phyloP scores from a whole-genome alignment of 2,797 vertebrate species.

The Chrysocyon brachyurus region DNA sequence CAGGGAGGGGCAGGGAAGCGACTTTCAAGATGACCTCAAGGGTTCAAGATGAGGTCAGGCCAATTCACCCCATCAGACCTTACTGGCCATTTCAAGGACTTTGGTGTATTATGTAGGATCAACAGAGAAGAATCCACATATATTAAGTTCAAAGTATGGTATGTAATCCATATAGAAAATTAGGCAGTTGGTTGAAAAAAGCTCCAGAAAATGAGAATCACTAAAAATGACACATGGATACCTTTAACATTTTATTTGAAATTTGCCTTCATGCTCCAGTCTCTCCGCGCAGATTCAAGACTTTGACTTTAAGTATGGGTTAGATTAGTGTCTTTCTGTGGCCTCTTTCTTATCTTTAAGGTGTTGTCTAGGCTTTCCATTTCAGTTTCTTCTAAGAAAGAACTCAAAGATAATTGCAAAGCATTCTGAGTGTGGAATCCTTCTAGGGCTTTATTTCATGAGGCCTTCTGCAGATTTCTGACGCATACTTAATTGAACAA shows the following conservation, averaged over 20 bases:
- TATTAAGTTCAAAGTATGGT: background rate
- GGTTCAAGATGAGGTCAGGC: constrained; percentile 7
- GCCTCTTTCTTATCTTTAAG: constrained; percentile 12
- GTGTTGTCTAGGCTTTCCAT: constrained; percentile 50
- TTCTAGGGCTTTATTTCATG: constrained; percentile 63
- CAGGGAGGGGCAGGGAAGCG: background rate
- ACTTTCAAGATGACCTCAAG: background rate
- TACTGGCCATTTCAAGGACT: background rate
- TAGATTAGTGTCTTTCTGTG: constrained; percentile 41
- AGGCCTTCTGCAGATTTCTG: constrained; percentile 61
- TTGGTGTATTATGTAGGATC: background rate
- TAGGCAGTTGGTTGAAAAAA: constrained; percentile 24
- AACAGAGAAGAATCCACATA: constrained; percentile 47
- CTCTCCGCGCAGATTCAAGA: constrained; percentile 5
- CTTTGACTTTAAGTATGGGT: background rate
- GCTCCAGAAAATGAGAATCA: constrained; percentile 45
- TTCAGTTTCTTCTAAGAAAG: constrained; percentile 56
- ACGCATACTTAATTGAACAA: constrained; percentile 64
- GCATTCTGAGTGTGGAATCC: background rate
- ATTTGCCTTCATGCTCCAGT: background rate
- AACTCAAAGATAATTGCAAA: constrained; percentile 54
- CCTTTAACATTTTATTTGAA: constrained; percentile 44
- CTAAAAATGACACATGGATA: background rate
- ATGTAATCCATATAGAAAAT: constrained; percentile 17
- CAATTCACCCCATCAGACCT: background rate